These are phyloP conservation scores for Desmophyllum pertusum DNA, from an alignment of 92 coral and sea anemone species.

Conservation along the genomic window DNA sequence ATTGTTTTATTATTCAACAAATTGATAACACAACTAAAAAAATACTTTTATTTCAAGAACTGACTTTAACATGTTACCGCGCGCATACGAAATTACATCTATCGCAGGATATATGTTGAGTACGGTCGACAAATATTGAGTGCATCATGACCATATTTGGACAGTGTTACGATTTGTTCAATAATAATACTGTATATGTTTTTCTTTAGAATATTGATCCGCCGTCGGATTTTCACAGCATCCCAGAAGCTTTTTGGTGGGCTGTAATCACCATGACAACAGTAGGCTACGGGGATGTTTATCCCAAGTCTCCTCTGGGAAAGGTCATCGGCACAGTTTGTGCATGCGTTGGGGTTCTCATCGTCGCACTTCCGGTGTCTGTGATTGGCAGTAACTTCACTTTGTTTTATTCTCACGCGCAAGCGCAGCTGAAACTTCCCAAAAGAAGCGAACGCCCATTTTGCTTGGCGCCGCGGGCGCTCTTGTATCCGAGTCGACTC, in stretches of 20 bases:
- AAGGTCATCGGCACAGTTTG: constrained; percentile 89
- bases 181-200: not conserved
- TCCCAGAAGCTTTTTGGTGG: constrained; percentile 99
- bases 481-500: constrained; percentile 84
- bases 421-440: constrained; percentile 96
- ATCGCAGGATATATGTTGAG: no score
- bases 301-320: constrained; percentile 82
- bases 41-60: no score
- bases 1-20: no score
- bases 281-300: constrained; percentile 98
- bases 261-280: constrained; percentile 99
- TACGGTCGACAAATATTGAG: no score
- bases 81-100: no score
- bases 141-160: no score
- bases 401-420: constrained; percentile 97
- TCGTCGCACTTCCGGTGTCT: constrained; percentile 98
- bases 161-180: no score
- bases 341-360: constrained; percentile 97
- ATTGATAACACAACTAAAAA: no score
- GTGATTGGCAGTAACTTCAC: constrained; percentile 99
- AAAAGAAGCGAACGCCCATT: constrained; percentile 90
- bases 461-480: constrained; percentile 98
- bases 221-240: constrained; percentile 67
- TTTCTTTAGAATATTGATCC: not conserved
- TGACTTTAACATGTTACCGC: no score